Evolutionary conservation across 2,888 invertebrate species (phyloP).

Genomic region (Nowickia ferox): DNA sequence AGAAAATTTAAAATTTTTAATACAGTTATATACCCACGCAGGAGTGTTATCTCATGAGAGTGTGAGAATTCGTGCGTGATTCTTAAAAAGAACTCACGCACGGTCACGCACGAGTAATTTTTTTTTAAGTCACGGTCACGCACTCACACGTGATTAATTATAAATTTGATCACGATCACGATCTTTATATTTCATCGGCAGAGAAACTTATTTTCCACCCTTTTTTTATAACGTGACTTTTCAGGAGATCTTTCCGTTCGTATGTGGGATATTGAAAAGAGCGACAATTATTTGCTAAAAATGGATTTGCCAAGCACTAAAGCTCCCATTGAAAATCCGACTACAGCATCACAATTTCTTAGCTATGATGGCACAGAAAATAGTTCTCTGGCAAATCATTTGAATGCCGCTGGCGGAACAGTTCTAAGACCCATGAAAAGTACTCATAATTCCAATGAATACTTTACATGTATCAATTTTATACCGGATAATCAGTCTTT

Average conservation of each 20-base stretch:
- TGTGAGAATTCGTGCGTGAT: no score
- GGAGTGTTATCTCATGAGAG: no score
- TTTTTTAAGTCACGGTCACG: no score
- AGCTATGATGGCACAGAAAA: constrained; percentile 74
- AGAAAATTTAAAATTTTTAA: no score
- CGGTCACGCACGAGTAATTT: no score
- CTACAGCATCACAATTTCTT: constrained; percentile 74
- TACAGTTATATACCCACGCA: no score
- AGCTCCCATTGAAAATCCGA: constrained; percentile 37
- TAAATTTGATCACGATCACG: no score
- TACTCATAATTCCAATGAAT: constrained; percentile 83
- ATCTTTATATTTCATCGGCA: no score
- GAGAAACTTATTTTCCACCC: no score
- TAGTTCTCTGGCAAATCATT: constrained; percentile 65
- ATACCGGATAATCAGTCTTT: constrained; percentile 89
- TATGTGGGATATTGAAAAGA: constrained; percentile 96
- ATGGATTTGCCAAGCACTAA: constrained; percentile 84
- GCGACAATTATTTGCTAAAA: constrained; percentile 94
- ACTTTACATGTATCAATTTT: constrained; percentile 89
- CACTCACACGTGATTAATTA: no score
- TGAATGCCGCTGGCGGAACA: constrained; percentile 70
- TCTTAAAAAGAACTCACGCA: no score
- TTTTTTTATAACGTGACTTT: neutral
- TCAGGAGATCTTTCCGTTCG: constrained; percentile 91
- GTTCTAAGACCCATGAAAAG: constrained; percentile 74